A percentile compares a stretch with the other conserved stretches of the same genome.
phyloP scores from a whole-genome alignment of 2,888 invertebrate species.

The Ormyrus nitidulus region DNA sequence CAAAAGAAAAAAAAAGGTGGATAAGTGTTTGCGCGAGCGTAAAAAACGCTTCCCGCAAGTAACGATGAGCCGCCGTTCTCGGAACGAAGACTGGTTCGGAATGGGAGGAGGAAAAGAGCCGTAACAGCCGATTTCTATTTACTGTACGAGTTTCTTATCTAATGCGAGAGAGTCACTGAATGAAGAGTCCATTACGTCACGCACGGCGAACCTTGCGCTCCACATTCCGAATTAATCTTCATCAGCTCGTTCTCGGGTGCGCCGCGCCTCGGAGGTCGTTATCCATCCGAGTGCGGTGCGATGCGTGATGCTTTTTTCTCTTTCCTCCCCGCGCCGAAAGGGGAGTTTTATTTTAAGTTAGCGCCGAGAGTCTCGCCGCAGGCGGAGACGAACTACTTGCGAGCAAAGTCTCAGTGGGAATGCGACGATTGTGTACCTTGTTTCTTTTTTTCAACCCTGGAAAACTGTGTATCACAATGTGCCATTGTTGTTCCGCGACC shows the following conservation, averaged over 20 bases:
- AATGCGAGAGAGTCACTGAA: slow-evolving; percentile 35
- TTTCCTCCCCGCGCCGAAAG: no score
- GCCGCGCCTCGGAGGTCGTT: no score
- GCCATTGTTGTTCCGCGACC: slow-evolving; percentile 20
- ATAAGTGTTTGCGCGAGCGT: not conserved
- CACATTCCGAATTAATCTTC: slow-evolving; percentile 57
- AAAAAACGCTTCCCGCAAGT: not conserved
- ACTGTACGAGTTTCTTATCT: slow-evolving; percentile 35
- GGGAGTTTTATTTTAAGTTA: no score
- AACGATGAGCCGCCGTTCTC: no score
- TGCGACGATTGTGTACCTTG: not conserved
- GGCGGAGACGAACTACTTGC: slow-evolving; percentile 42
- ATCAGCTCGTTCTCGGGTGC: slow-evolving; percentile 43
- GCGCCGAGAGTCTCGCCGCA: slow-evolving; percentile 8
- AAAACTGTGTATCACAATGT: slow-evolving; percentile 20
- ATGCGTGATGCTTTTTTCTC: no score
- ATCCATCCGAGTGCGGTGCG: no score
- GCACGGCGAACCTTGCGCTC: slow-evolving; percentile 48
- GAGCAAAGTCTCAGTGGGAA: not conserved
- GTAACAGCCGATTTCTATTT: slow-evolving; percentile 19
- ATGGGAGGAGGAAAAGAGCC: not conserved
- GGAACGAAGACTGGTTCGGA: slow-evolving; percentile 9
- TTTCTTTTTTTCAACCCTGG: not conserved
- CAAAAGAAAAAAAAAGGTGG: not conserved
- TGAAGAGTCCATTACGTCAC: slow-evolving; percentile 51